Base-by-base conservation (phyloP, 92 coral and sea anemone genomes). In the Parazoanthus swiftii region DNA sequence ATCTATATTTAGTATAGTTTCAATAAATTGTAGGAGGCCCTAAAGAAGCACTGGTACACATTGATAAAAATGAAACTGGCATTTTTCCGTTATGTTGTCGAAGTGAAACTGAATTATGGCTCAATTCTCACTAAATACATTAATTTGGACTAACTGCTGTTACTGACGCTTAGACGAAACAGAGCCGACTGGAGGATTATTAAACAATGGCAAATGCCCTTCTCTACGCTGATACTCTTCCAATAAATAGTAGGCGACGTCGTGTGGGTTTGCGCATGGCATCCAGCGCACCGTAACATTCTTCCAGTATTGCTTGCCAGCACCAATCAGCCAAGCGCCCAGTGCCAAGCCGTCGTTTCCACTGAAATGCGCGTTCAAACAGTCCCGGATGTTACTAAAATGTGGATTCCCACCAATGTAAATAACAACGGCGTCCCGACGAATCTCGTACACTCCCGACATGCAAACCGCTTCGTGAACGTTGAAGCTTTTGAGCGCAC, bases 391-490 rank as follows among this genome's bases (percentile, higher is more conserved):
- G 91, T 95, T 97, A 81, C 99, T 97, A 80, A 95, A 95, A 77
- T 95, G 96, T 29, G 99, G 99, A 82, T 97, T 97, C 70, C 99
- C 99, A 44, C 99, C 99, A n/a, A 97, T 95, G 89, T 95, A 97
- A 50, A 97, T 95, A 35, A 94, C 98, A 74, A 75, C 81, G 78
- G 86, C 81, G 50, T 90, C 91, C 74, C 94, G 92, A 29, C 85
- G 88, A 35, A 97, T 97, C 85, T 97, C 99, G 85, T 97, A 97
- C 3, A 97, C 98, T 33, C 99, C 99, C 58, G 99, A 95, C 93
- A 93, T 94, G 42, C 95, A 71, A 44, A 91, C 96, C 36, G 95
- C 98, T 36, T 95, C 99, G 37, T 97, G 95, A 8, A 94, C 96
- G 81, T 94, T 95, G 65, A 97, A 97, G 79, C 99, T 97, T 86